phyloP scores from a whole-genome alignment of 2,113 vertebrate genomes.

The Apus apus region DNA sequence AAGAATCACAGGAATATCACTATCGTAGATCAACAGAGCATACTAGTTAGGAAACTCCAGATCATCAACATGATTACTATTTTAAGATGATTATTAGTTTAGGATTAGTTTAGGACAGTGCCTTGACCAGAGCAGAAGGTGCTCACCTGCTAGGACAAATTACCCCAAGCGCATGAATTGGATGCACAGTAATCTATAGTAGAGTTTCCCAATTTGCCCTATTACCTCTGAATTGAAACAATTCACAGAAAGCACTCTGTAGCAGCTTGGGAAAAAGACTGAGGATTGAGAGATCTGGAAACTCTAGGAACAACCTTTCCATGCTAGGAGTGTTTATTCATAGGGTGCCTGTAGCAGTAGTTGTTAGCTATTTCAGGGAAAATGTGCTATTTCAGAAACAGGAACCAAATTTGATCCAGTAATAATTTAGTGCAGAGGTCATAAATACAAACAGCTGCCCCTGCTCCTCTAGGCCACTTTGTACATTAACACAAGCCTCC shows the following conservation, averaged over 20 bases:
- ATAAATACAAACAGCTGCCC: not conserved
- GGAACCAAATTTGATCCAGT: not conserved
- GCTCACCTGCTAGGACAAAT: not conserved
- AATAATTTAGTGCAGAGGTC: not conserved
- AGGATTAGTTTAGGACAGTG: not conserved
- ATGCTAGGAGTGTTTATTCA: not conserved
- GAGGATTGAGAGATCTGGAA: not conserved
- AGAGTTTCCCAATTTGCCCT: not conserved
- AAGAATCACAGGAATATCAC: not conserved
- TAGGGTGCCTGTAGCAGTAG: not conserved
- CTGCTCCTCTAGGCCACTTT: not conserved
- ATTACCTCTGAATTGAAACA: not conserved
- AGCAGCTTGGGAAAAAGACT: not conserved
- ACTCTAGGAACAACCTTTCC: not conserved
- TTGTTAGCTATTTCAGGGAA: not conserved
- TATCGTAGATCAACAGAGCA: not conserved
- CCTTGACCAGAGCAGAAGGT: not conserved
- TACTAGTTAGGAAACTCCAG: not conserved
- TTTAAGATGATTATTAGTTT: not conserved
- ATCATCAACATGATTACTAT: not conserved
- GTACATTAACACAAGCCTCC: not conserved
- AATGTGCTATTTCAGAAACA: not conserved
- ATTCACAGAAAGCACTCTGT: not conserved
- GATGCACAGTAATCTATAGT: not conserved
- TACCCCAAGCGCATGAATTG: not conserved